Evolutionary conservation across 2,888 invertebrate species (phyloP).

Genomic region (Drosophila cognata): DNA sequence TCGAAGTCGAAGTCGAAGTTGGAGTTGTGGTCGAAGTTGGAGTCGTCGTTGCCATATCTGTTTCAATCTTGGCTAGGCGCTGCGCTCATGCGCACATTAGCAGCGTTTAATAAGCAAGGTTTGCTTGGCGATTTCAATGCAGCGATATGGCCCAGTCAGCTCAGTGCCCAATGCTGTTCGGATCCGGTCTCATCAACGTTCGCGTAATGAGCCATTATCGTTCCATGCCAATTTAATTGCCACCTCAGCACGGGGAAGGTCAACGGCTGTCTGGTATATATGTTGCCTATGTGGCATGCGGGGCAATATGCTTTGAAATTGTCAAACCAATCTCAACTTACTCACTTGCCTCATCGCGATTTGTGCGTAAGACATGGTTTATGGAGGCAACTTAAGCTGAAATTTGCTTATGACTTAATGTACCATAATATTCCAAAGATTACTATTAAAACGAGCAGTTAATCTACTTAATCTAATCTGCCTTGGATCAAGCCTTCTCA

Average conservation of each 20-base stretch:
- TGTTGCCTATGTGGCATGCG: conserved; percentile 68
- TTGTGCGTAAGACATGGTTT: conserved; percentile 57
- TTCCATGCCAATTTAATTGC: conserved; percentile 50
- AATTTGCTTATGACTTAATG: neutral
- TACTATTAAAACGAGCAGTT: neutral
- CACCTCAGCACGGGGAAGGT: conserved; percentile 7
- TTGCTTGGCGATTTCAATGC: conserved; percentile 45
- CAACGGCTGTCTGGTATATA: conserved; percentile 61
- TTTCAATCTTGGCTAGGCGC: conserved; percentile 47
- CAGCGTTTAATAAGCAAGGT: conserved; percentile 39
- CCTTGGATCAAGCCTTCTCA: neutral
- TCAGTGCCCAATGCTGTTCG: conserved; percentile 17
- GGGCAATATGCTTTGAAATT: conserved; percentile 22
- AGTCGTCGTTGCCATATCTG: conserved; percentile 53
- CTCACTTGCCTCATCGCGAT: neutral
- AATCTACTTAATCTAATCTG: neutral
- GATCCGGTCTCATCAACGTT: conserved; percentile 58
- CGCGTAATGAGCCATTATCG: conserved; percentile 73
- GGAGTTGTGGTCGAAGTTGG: neutral
- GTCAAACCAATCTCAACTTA: conserved; percentile 50
- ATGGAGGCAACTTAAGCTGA: conserved; percentile 19
- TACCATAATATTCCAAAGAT: neutral
- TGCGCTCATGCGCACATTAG: conserved; percentile 58
- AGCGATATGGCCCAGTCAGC: conserved; percentile 54
- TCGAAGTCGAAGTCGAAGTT: neutral